Conservation (phyloP, 2,797 vertebrate genomes). For the Passerculus sandwichensis region DNA sequence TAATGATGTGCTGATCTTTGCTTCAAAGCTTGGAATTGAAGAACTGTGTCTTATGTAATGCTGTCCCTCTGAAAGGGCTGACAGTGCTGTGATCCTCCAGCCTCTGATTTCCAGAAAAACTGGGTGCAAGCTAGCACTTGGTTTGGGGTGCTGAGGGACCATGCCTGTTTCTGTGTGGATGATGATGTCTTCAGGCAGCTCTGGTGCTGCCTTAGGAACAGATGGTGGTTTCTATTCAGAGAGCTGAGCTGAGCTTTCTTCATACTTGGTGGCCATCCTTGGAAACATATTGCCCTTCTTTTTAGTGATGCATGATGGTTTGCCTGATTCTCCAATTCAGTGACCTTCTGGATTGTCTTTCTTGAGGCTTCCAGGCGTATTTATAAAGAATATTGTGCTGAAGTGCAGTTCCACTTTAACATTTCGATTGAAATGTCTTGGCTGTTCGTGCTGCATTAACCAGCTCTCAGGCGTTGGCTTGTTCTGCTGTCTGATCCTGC, state of each 20-base stretch:
- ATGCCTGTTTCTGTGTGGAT: not conserved
- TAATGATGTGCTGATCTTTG: not conserved
- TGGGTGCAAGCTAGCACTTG: not conserved
- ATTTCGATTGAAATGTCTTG: not conserved
- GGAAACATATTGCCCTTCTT: slow-evolving; percentile 1
- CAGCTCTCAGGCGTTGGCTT: slow-evolving; percentile 15
- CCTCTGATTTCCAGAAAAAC: not conserved
- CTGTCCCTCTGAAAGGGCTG: not conserved
- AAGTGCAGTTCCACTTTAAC: not conserved
- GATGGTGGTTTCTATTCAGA: slow-evolving; percentile 63
- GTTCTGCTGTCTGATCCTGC: slow-evolving; percentile 50
- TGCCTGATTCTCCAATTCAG: not conserved
- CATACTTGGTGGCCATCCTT: slow-evolving; percentile 25
- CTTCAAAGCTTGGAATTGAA: not conserved
- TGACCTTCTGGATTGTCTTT: not conserved
- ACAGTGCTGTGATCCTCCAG: not conserved
- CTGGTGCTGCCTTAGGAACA: slow-evolving; percentile 46
- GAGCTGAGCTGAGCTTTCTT: slow-evolving; percentile 23
- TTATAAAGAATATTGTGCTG: not conserved
- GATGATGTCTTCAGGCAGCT: not conserved
- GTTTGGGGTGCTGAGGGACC: not conserved
- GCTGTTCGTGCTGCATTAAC: slow-evolving; percentile 14
- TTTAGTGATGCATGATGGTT: not conserved
- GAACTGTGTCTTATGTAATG: not conserved
- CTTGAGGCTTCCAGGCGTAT: not conserved